A percentile compares a stretch with the other conserved stretches of the same genome.
These are phyloP conservation scores for Heliconius sara DNA, from an alignment of 2,888 invertebrate species.

Conservation along the genomic window DNA sequence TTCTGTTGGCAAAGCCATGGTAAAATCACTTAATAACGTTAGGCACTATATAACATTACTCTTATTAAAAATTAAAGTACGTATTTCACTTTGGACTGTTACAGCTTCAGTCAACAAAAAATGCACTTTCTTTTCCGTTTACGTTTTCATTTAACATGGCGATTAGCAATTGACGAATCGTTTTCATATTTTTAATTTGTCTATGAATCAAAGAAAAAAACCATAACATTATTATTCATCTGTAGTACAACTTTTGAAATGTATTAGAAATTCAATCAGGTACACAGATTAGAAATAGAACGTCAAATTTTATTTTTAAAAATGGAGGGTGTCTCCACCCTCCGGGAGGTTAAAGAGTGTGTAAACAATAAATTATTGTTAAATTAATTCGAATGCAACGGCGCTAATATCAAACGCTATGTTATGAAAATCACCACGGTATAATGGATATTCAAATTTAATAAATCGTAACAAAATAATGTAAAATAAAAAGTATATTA, in stretches of 20 bases:
- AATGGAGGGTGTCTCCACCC: too few relatives aligned
- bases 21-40: slow-evolving; percentile 45
- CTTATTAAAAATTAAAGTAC: slow-evolving; percentile 51
- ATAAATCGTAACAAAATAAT: too few relatives aligned
- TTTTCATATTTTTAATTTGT: slow-evolving; percentile 37
- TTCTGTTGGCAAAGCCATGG: slow-evolving; percentile 71
- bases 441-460: too few relatives aligned
- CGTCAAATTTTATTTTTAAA: too few relatives aligned
- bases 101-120: slow-evolving; percentile 56
- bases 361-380: too few relatives aligned
- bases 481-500: too few relatives aligned
- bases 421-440: too few relatives aligned
- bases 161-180: slow-evolving; percentile 62
- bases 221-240: slow-evolving; percentile 1
- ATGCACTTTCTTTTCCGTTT: slow-evolving; percentile 74
- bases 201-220: slow-evolving; percentile 20
- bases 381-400: too few relatives aligned
- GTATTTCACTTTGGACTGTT: slow-evolving; percentile 56
- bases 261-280: background rate
- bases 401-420: background rate
- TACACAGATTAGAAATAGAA: background rate
- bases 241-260: background rate
- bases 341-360: too few relatives aligned
- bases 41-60: slow-evolving; percentile 61
- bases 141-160: slow-evolving; percentile 77